phyloP scores from a whole-genome alignment of 2,888 invertebrate species.

The Yponomeuta evonymella region DNA sequence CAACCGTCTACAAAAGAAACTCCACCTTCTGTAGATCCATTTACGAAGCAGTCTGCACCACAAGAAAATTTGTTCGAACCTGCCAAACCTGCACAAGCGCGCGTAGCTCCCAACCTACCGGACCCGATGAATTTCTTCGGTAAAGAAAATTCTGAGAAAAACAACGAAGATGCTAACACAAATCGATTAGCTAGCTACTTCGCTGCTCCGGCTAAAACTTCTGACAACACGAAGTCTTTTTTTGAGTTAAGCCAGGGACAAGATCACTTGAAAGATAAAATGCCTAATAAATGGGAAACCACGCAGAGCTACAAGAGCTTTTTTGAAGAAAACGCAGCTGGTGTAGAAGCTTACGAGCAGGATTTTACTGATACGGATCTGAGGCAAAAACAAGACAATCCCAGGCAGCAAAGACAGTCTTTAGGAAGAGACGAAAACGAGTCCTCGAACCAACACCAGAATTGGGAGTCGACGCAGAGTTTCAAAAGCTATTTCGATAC shows the following conservation, averaged over 20 bases:
- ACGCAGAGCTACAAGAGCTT: constrained; percentile 9
- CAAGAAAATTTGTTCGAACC: neutral
- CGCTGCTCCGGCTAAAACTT: constrained; percentile 49
- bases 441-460: neutral
- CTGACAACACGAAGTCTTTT: constrained; percentile 65
- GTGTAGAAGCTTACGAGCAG: neutral
- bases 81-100: neutral
- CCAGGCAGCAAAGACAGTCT: neutral
- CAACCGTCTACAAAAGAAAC: neutral
- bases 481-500: neutral
- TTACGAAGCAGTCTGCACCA: neutral
- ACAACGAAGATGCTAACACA: constrained; percentile 17
- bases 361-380: neutral
- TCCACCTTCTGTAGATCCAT: neutral
- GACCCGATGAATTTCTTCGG: constrained; percentile 54
- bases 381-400: neutral
- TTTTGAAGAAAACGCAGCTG: neutral
- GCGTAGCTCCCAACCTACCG: constrained; percentile 24
- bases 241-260: constrained; percentile 69
- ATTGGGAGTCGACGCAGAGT: neutral
- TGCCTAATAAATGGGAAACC: constrained; percentile 17
- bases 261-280: constrained; percentile 50
- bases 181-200: constrained; percentile 66
- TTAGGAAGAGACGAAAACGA: neutral
- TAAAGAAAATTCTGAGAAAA: constrained; percentile 17